Base-by-base conservation (phyloP, 2,888 invertebrate species). In the Physocephala rufipes region DNA sequence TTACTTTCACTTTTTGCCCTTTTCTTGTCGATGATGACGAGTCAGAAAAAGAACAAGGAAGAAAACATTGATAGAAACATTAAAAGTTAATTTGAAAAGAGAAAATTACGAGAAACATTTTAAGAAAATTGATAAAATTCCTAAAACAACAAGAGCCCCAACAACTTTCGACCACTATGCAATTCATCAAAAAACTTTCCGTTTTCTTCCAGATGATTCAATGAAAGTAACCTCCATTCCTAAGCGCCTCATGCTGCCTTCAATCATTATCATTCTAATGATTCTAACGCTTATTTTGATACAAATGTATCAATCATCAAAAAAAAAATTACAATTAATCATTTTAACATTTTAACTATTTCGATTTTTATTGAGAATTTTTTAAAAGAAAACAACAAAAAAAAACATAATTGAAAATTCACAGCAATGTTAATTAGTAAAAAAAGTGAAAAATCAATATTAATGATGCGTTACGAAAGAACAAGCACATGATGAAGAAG, bases 1-100 rank as follows among this genome's bases (percentile, higher is more conserved):
- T 58, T 16, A 67, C 58, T 67, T 67, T 67, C 67, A 67, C 55
- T 67, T 67, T 55, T 55, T 21, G 19, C 19, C 36, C n/a, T 62
- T 55, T 24, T 59, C 26, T 59, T 12, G 59, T 59, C 19, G 49
- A n/a, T 49, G 49, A 19, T 19, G n/a, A 49, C 12, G 49, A 19
- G n/a, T 4, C 7, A 49, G 49, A 49, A n/a, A 7, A 9, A 7
- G 4, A 7, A 7, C 36, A 49, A 49, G 49, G 16, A n/a, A 7
- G 36, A 7, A 7, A 7, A 7, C 36, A 36, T 7, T n/a, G 49
- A 49, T 15, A 49, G n/a, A n/a, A 49, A 49, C 15, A 49, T 49
- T 49, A n/a, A 49, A 49, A 49, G 49, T 19, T 49, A n/a, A 15
- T 19, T 49, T 49, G 3, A 49, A 19, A 15, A 49, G 49, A 15